Conservation (phyloP, 2,797 vertebrate species). For the Pseudochirops cupreus region DNA sequence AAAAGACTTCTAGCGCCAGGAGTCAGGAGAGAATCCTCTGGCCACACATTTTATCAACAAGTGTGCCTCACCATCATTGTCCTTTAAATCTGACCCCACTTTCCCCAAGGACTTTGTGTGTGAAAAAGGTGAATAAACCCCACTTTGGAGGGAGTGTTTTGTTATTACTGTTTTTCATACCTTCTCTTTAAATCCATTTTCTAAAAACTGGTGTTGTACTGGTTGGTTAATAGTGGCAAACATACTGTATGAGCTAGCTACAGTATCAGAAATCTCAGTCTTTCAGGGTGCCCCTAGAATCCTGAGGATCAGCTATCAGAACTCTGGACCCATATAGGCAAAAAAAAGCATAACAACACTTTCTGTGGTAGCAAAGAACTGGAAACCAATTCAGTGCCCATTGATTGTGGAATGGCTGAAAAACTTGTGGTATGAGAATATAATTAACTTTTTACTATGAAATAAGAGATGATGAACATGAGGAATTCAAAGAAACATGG, state of each 20-base stretch:
- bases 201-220: not conserved
- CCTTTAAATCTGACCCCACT: too few relatives aligned
- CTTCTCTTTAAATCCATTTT: not conserved
- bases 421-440: not conserved
- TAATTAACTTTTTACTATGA: not conserved
- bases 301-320: not conserved
- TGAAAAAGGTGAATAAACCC: too few relatives aligned
- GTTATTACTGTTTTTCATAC: too few relatives aligned
- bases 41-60: too few relatives aligned
- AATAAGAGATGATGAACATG: not conserved
- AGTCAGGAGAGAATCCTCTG: too few relatives aligned
- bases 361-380: not conserved
- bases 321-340: not conserved
- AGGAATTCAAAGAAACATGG: not conserved
- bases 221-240: not conserved
- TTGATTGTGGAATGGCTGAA: not conserved
- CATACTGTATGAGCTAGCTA: not conserved
- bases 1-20: too few relatives aligned
- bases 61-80: too few relatives aligned
- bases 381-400: not conserved
- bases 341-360: not conserved
- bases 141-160: too few relatives aligned
- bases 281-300: not conserved
- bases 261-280: not conserved
- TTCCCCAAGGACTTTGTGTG: too few relatives aligned